Percentiles rank a stretch among this genome's conserved stretches.
These are phyloP conservation scores for Geodia barretti DNA, from an alignment of 37 sponge, comb jelly and placozoan species.

Conservation along the genomic window DNA sequence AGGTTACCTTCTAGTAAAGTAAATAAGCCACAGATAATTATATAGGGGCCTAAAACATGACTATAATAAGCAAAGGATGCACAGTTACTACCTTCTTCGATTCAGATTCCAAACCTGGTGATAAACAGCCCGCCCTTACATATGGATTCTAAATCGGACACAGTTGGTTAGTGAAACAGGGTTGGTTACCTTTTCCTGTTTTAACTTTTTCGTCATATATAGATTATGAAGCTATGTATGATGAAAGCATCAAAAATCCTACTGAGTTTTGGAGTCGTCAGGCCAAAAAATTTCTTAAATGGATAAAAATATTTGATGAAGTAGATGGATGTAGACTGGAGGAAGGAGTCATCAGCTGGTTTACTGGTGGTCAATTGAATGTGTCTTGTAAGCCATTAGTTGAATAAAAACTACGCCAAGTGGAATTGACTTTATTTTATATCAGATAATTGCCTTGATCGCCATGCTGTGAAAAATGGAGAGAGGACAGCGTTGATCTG, in stretches of 20 bases:
- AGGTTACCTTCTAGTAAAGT: no score
- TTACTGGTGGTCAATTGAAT: slow-evolving; percentile 75
- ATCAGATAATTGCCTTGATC: slow-evolving; percentile 67
- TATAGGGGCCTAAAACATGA: no score
- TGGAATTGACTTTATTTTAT: background rate
- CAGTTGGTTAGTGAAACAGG: background rate
- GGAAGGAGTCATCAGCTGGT: slow-evolving; percentile 71
- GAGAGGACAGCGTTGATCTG: slow-evolving; percentile 60
- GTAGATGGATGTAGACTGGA: slow-evolving; percentile 49
- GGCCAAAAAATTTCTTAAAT: slow-evolving; percentile 50
- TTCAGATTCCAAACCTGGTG: background rate
- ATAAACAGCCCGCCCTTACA: background rate
- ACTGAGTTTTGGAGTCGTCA: slow-evolving; percentile 69
- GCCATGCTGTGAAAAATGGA: slow-evolving; percentile 41
- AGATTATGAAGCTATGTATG: slow-evolving; percentile 31
- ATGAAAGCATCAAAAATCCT: slow-evolving; percentile 54
- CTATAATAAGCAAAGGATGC: no score
- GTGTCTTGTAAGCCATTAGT: slow-evolving; percentile 56
- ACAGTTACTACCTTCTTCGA: no score
- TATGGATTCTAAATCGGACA: background rate
- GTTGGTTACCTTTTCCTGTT: no score
- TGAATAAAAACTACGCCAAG: background rate
- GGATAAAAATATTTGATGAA: slow-evolving; percentile 58
- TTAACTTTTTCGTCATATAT: background rate
- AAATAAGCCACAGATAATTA: no score